Evolutionary conservation across 2,888 invertebrate species (phyloP).

Genomic region (Augiades crinisus): DNA sequence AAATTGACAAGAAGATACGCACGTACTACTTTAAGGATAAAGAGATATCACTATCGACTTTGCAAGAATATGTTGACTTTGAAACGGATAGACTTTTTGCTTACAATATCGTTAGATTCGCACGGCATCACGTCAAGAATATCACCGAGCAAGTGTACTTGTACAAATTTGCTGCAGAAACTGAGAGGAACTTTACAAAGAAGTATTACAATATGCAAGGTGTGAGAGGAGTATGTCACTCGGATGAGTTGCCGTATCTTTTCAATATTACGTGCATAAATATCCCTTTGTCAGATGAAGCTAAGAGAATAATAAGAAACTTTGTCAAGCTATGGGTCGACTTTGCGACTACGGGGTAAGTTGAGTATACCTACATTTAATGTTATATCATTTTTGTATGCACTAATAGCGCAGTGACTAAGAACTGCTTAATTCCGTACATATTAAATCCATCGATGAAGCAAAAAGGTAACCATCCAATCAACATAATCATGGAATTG

Average conservation of each 20-base stretch:
- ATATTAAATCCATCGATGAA: too few relatives aligned
- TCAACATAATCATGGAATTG: too few relatives aligned
- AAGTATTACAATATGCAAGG: constrained; percentile 58
- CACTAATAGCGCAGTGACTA: too few relatives aligned
- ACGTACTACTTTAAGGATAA: constrained; percentile 57
- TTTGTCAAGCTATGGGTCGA: constrained; percentile 61
- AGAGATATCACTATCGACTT: constrained; percentile 44
- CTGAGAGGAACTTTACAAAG: constrained; percentile 64
- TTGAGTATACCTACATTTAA: too few relatives aligned
- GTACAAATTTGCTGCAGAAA: constrained; percentile 64
- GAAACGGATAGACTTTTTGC: constrained; percentile 60
- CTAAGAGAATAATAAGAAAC: constrained; percentile 48
- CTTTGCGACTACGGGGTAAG: constrained; percentile 67
- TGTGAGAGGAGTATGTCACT: constrained; percentile 63
- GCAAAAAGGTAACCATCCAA: too few relatives aligned
- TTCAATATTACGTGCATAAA: constrained; percentile 61
- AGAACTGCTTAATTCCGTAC: too few relatives aligned
- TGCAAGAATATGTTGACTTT: constrained; percentile 53
- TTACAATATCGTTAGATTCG: constrained; percentile 62
- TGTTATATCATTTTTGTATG: constrained; percentile 1
- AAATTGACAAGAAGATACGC: constrained; percentile 53
- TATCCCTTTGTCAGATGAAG: constrained; percentile 58
- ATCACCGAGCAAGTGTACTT: constrained; percentile 52
- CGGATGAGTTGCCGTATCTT: constrained; percentile 64
- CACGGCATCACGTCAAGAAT: constrained; percentile 47